phyloP scores from a whole-genome alignment of 2,888 invertebrate species.

The Iphiclides podalirius region DNA sequence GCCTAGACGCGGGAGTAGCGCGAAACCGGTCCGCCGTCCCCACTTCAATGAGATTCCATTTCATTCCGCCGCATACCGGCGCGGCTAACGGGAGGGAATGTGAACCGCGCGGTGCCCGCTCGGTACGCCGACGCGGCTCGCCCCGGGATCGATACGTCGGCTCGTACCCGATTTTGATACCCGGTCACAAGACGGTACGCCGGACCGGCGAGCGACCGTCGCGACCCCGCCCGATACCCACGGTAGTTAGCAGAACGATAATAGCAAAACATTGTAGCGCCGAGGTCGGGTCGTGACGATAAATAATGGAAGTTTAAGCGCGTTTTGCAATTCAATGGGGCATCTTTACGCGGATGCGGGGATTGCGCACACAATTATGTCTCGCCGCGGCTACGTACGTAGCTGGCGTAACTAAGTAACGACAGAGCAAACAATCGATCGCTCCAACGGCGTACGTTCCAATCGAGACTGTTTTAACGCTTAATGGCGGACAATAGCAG shows the following conservation, averaged over 20 bases:
- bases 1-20: constrained; percentile 67
- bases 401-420: too few relatives aligned
- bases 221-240: constrained; percentile 47
- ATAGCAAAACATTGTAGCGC: constrained; percentile 39
- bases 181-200: too few relatives aligned
- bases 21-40: constrained; percentile 68
- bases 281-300: constrained; percentile 3
- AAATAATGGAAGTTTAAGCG: constrained; percentile 8
- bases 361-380: constrained; percentile 3
- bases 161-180: too few relatives aligned
- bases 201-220: constrained; percentile 38
- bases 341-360: constrained; percentile 1
- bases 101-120: constrained; percentile 28
- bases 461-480: too few relatives aligned
- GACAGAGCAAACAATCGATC: too few relatives aligned
- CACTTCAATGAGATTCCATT: constrained; percentile 78
- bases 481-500: too few relatives aligned
- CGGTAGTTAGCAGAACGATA: constrained; percentile 42
- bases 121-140: constrained; percentile 29
- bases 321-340: constrained; percentile 1
- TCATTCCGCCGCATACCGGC: constrained; percentile 76
- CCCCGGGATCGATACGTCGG: too few relatives aligned
- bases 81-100: constrained; percentile 66
- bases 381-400: not conserved
- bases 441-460: not conserved